Evolutionary conservation across 2,797 vertebrate species (phyloP).

Genomic region (Melanotaenia parkinsoni): DNA sequence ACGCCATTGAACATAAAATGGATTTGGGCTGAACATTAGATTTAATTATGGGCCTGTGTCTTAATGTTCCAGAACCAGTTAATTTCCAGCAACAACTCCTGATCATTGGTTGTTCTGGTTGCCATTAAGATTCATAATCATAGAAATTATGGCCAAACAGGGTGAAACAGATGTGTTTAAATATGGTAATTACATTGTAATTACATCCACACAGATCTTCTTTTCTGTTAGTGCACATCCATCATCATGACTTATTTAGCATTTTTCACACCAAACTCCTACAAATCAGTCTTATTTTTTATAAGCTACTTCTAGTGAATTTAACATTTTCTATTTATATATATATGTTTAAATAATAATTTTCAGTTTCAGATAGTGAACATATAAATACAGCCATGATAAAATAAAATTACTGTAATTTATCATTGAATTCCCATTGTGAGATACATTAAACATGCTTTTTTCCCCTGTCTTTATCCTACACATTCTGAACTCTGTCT

Average conservation of each 20-base stretch:
- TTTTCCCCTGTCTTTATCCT: background rate
- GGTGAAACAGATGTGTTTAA: background rate
- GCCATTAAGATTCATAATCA: background rate
- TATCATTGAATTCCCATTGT: background rate
- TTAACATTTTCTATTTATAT: background rate
- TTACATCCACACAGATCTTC: background rate
- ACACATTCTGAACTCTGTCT: conserved; percentile 8
- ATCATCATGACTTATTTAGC: background rate
- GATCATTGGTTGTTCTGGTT: conserved; percentile 10
- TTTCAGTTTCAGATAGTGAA: background rate
- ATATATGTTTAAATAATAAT: background rate
- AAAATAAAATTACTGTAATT: background rate
- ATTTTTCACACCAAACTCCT: background rate
- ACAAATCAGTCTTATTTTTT: background rate
- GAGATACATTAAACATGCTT: background rate
- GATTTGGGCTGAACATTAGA: conserved; percentile 15
- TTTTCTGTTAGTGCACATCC: background rate
- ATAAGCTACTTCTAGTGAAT: background rate
- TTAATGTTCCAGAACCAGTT: background rate
- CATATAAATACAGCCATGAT: background rate
- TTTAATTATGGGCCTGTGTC: conserved; percentile 19
- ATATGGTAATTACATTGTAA: background rate
- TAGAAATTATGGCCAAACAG: conserved; percentile 1
- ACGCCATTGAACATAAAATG: background rate
- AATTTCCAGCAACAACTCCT: conserved; percentile 12